Percentiles rank a stretch among this genome's conserved stretches.
These are phyloP conservation scores for Mythimna ferrago DNA, from an alignment of 2,888 invertebrate genomes.

Conservation along the genomic window DNA sequence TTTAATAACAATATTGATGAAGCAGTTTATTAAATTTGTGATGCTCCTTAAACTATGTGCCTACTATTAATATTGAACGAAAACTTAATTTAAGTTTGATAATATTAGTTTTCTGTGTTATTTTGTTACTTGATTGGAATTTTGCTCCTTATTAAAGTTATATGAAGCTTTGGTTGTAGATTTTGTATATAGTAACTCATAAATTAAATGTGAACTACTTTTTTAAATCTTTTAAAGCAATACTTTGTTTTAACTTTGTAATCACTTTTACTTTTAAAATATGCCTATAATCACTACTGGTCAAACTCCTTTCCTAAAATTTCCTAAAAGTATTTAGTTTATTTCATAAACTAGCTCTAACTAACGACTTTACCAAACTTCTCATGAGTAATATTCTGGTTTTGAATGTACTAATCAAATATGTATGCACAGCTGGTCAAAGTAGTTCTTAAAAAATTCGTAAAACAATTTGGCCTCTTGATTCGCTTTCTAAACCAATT, in stretches of 20 bases:
- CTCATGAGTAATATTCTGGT: neutral
- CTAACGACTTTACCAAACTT: neutral
- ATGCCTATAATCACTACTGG: no score
- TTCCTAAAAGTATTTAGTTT: no score
- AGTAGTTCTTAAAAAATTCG: no score
- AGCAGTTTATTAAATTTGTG: constrained; percentile 10
- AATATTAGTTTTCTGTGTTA: constrained; percentile 17
- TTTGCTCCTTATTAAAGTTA: constrained; percentile 3
- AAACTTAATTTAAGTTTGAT: constrained; percentile 15
- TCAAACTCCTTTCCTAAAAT: no score
- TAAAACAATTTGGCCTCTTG: no score
- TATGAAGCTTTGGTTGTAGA: neutral
- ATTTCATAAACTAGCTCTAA: neutral
- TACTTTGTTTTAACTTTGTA: neutral
- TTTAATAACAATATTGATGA: constrained; percentile 14
- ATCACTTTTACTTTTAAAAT: no score
- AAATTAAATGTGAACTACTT: neutral
- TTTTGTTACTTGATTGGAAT: constrained; percentile 16
- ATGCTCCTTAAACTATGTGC: constrained; percentile 1
- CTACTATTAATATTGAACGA: constrained; percentile 8
- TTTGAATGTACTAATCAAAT: neutral
- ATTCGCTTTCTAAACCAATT: no score
- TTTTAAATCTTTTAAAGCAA: neutral
- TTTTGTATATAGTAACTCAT: neutral
- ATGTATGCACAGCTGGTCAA: no score